Conservation (phyloP, 1,140 invertebrate genomes). For the Pectinophora gossypiella region DNA sequence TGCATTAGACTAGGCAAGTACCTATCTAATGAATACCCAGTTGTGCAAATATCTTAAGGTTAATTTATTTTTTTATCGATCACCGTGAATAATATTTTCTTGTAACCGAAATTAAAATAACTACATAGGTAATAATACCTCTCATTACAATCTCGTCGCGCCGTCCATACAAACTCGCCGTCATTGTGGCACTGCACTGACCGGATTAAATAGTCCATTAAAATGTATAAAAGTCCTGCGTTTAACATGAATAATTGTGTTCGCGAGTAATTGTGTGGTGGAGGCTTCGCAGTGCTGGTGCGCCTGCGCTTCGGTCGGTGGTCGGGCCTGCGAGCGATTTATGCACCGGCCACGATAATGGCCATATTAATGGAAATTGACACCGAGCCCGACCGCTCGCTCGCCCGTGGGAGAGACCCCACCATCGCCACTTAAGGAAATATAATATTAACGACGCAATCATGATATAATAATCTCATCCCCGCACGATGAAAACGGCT, state of each 20-base stretch:
- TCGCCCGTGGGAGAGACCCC: conserved; percentile 34
- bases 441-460: conserved; percentile 58
- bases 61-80: too few relatives aligned
- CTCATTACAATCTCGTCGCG: too few relatives aligned
- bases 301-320: conserved; percentile 22
- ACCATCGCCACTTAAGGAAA: conserved; percentile 44
- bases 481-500: conserved; percentile 42
- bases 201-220: conserved; percentile 6
- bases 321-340: conserved; percentile 51
- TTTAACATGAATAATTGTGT: conserved; percentile 13
- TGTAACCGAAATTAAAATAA: too few relatives aligned
- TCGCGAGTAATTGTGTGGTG: conserved; percentile 11
- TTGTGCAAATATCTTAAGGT: too few relatives aligned
- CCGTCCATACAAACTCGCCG: too few relatives aligned
- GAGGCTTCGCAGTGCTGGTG: neutral
- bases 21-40: too few relatives aligned
- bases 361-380: conserved; percentile 59
- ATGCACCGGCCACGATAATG: conserved; percentile 52
- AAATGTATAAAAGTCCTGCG: conserved; percentile 7
- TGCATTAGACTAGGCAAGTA: too few relatives aligned
- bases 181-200: neutral
- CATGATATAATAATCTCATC: conserved; percentile 57
- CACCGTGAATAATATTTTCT: too few relatives aligned
- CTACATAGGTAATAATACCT: too few relatives aligned
- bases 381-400: conserved; percentile 33